phyloP scores from a whole-genome alignment of 2,113 vertebrate genomes.

The Condylura cristata region DNA sequence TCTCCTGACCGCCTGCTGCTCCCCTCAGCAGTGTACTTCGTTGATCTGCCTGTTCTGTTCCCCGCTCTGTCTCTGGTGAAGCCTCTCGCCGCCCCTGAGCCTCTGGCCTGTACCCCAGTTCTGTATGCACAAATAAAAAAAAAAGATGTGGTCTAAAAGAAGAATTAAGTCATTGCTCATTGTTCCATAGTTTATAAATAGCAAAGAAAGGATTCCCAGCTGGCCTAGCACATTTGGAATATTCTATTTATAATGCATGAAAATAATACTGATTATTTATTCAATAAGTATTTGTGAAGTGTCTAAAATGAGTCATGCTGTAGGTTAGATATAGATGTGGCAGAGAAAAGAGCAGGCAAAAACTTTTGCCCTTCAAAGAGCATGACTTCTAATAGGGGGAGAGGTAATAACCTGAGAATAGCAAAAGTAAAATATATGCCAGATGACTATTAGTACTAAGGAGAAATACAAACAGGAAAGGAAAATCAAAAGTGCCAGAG shows the following conservation, averaged over 20 bases:
- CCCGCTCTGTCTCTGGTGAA: too few species aligned
- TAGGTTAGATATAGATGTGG: not conserved
- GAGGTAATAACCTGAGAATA: not conserved
- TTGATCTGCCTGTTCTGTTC: too few species aligned
- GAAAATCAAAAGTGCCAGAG: not conserved
- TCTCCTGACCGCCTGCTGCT: too few species aligned
- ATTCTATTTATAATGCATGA: not conserved
- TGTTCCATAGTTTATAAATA: not conserved
- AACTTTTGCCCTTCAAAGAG: not conserved
- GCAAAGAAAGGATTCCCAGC: not conserved
- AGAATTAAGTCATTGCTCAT: not conserved
- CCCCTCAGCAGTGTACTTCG: too few species aligned
- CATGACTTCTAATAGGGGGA: not conserved
- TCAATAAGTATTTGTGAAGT: not conserved
- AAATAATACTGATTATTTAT: not conserved
- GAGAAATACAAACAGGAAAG: not conserved
- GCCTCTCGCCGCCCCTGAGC: too few species aligned
- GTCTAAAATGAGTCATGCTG: not conserved
- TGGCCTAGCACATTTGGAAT: not conserved
- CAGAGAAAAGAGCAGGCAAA: not conserved
- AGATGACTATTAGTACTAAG: not conserved
- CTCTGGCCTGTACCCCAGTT: too few species aligned
- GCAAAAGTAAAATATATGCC: not conserved
- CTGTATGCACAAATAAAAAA: too few species aligned
- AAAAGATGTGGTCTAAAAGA: too few species aligned